Evolutionary conservation across 2,797 vertebrate genomes (phyloP).

Genomic region (Hypotaenidia okinawae): DNA sequence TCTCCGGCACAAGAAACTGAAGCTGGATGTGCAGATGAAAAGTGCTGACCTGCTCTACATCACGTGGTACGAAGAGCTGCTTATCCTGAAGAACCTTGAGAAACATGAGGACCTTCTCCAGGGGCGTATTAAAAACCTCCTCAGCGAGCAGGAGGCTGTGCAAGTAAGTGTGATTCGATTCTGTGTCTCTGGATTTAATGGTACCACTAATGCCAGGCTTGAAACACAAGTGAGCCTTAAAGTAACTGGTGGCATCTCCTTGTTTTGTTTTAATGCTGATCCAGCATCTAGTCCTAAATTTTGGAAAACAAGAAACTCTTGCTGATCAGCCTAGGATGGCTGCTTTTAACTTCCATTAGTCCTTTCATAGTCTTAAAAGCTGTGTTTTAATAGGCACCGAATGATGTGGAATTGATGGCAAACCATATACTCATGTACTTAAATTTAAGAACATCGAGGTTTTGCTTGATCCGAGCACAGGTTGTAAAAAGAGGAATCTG

Average conservation of each 20-base stretch:
- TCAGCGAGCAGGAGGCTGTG: constrained; percentile 78
- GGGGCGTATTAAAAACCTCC: constrained; percentile 73
- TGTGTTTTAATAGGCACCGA: neutral
- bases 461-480: neutral
- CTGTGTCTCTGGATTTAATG: neutral
- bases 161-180: constrained; percentile 68
- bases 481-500: neutral
- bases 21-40: constrained; percentile 86
- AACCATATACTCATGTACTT: neutral
- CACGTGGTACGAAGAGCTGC: constrained; percentile 88
- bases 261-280: neutral
- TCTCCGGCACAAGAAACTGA: constrained; percentile 84
- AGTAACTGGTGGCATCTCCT: neutral
- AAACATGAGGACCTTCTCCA: constrained; percentile 84
- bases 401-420: neutral
- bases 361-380: neutral
- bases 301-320: neutral
- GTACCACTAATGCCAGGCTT: neutral
- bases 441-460: neutral
- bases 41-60: constrained; percentile 83
- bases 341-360: neutral
- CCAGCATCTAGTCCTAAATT: neutral
- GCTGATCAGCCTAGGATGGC: neutral
- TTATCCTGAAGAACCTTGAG: constrained; percentile 87
- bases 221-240: neutral